Base-by-base conservation (phyloP, 2,888 invertebrate genomes). In the Blera fallax region DNA sequence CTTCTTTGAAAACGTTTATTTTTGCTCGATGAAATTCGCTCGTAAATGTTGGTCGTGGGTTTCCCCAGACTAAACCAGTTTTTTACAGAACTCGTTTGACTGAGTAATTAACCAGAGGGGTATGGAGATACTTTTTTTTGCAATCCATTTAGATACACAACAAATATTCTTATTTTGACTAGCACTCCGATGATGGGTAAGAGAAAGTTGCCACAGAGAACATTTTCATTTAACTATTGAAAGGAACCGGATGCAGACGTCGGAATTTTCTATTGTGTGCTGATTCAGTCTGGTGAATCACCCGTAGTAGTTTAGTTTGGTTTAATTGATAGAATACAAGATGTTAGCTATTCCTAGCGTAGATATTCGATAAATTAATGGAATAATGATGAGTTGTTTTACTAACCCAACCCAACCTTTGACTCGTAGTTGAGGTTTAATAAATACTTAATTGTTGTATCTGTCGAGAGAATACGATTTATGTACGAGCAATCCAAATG, bases 31-130 rank as follows among this genome's bases (percentile, higher is more conserved):
- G 1, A 27, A 27, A 74, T 37, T 65, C 18, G 29, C 16, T 56
- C 65, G n/a, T 65, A 48, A 48, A 67, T 48, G n/a, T 48, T 40
- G n/a, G 10, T 54, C 11, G 16, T 54, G 52, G 14, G 27, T 67
- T 52, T 16, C 14, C 8, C 24, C 21, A 21, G 48, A 48, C 48
- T 48, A 24, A 52, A 52, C 14, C 52, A 52, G 52, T 40, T 52
- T 14, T 16, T 24, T 11, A 32, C 27, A 27, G 10, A 50, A 52
- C 65, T 37, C n/a, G 37, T 37, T 27, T 10, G 18, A 16, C 21
- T 6, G 37, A 67, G 37, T 67, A 67, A 21, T 50, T 48, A 60
- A 29, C 56, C 11, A 18, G 21, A 48, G 48, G 10, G 18, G 48
- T 45, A 48, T 21, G 48, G 4, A 21, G 11, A 43, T 43, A 6